Evolutionary conservation across 2,113 vertebrate genomes (phyloP), one percentile per base, ranked within the genome.

Genomic region (Lichenostomus cassidix): DNA sequence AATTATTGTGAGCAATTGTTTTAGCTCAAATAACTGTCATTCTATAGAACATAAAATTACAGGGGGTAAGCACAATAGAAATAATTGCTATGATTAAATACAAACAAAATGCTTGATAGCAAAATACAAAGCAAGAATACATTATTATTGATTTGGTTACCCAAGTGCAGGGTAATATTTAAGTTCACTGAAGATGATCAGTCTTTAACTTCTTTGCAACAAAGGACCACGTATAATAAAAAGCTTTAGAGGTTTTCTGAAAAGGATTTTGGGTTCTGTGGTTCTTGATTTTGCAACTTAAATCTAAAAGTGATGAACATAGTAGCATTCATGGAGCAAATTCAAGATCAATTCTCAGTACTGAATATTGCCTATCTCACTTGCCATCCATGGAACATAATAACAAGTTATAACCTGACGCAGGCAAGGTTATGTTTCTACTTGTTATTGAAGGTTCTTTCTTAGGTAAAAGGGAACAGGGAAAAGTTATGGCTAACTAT

Each of bases 21-120:
- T 91, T 91, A 94, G 49, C 59, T 94, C 89, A 95, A 70, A 56
- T 91, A 89, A 76, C 87, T 97, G 89, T 95, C 81, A 62, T 85
- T 89, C 37, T 73, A 0, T 75, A 53, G 90, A 79, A 90, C 60
- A 55, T 55, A 56, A 91, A 87, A 95, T 95, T 88, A 69, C 67
- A 58, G 49, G 25, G 63, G 20, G 39, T 89, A 84, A 67, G 33
- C 74, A 79, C 49, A 92, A 58, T 79, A 91, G 69, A 91, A 95
- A 55, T 95, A 90, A 92, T 95, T 76, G 67, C 50, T 83, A n/a
- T 92, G 53, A 92, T 87, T 95, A 85, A 91, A 83, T 82, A 73
- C 7, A 65, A 93, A 73, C 59, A 27, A 62, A 83, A 41, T 71
- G 8, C 60, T 89, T 89, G 42, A 83, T 56, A 95, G 58, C 50